These are phyloP conservation scores for Agelas oroides DNA, from an alignment of 37 sponge, comb jelly and placozoan species.

Conservation along the genomic window DNA sequence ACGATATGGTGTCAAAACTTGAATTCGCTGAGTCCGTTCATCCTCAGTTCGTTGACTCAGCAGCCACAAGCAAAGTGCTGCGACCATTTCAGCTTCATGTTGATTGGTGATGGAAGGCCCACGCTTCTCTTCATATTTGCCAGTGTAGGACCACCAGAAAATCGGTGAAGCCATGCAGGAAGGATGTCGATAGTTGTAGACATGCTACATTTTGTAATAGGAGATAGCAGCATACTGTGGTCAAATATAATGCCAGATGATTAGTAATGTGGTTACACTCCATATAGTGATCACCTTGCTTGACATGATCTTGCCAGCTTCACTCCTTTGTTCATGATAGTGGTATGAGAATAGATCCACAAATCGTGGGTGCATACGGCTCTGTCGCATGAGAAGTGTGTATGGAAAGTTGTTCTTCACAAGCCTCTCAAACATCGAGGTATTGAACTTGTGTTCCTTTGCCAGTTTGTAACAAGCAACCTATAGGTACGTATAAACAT, in stretches of 20 bases:
- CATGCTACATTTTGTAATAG: not conserved
- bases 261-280: too few relatives aligned
- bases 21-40: not conserved
- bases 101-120: not conserved
- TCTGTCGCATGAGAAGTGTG: slow-evolving; percentile 25
- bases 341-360: slow-evolving; percentile 29
- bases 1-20: slow-evolving; percentile 47
- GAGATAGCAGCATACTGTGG: not conserved
- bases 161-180: slow-evolving; percentile 19
- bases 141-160: slow-evolving; percentile 38
- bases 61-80: slow-evolving; percentile 31
- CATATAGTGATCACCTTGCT: too few relatives aligned
- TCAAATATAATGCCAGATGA: too few relatives aligned
- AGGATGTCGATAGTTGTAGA: not conserved
- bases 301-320: not conserved
- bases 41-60: not conserved
- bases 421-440: slow-evolving; percentile 38
- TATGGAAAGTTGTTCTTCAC: not conserved
- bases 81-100: slow-evolving; percentile 40
- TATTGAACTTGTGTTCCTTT: slow-evolving; percentile 17
- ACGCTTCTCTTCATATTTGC: not conserved
- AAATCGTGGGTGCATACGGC: slow-evolving; percentile 26
- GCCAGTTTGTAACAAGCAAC: not conserved
- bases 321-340: slow-evolving; percentile 8
- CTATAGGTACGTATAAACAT: slow-evolving; percentile 4